Evolutionary conservation across 2,797 vertebrate species (phyloP).

Genomic region (Thalassophryne amazonica): DNA sequence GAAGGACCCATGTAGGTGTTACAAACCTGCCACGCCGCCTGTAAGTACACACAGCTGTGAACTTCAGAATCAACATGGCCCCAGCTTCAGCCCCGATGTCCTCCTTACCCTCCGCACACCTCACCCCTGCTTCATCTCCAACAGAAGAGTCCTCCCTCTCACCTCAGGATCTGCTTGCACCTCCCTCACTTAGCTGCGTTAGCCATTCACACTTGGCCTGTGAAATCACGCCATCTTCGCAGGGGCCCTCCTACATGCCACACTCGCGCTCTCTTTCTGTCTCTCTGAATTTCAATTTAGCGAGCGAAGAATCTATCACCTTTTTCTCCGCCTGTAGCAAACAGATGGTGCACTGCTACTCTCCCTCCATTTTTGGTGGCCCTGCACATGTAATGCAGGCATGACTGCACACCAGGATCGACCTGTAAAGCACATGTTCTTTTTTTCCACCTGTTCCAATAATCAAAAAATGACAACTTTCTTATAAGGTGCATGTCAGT

Average conservation of each 20-base stretch:
- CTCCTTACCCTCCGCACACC: not conserved
- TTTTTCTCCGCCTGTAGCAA: constrained; percentile 43
- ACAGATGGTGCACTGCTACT: constrained; percentile 47
- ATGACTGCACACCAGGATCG: constrained; percentile 3
- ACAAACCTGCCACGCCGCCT: no score
- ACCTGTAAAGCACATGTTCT: constrained; percentile 4
- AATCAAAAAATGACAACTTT: not conserved
- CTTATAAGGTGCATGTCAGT: not conserved
- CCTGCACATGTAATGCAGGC: constrained; percentile 28
- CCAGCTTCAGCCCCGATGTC: not conserved
- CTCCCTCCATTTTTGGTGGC: constrained; percentile 23
- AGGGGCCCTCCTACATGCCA: constrained; percentile 48
- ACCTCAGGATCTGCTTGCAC: constrained; percentile 57
- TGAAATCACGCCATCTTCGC: constrained; percentile 71
- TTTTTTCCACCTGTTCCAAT: constrained; percentile 6
- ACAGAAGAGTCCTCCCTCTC: constrained; percentile 34
- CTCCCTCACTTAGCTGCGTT: constrained; percentile 51
- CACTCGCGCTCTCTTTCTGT: constrained; percentile 14
- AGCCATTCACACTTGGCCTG: constrained; percentile 72
- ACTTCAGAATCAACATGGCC: not conserved
- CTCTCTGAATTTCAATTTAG: constrained; percentile 51
- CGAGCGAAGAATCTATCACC: constrained; percentile 40
- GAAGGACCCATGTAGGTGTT: no score
- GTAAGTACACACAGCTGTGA: no score
- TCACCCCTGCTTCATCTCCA: constrained; percentile 23